A percentile compares a stretch with the other conserved stretches of the same genome.
phyloP scores from a whole-genome alignment of 1,140 invertebrate species.

The Pseudomyrmex concolor region DNA sequence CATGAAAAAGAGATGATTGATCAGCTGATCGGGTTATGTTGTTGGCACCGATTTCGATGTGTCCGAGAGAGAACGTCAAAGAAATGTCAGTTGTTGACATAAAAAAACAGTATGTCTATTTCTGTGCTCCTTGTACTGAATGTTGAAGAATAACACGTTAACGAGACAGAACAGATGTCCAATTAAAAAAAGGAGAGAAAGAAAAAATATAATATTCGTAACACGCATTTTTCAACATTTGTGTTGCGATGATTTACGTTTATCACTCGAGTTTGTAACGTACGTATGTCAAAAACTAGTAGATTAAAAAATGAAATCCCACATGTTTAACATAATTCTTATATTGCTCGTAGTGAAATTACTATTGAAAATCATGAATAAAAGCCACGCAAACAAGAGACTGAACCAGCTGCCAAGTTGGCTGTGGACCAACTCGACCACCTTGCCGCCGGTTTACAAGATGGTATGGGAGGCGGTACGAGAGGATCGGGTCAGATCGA shows the following conservation, averaged over 20 bases:
- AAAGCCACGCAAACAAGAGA: constrained; percentile 76
- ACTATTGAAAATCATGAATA: constrained; percentile 73
- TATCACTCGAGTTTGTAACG: constrained; percentile 5
- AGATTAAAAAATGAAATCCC: constrained; percentile 55
- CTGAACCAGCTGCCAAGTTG: constrained; percentile 82
- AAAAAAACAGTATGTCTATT: too few relatives aligned
- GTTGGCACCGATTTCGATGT: too few relatives aligned
- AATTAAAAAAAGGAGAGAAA: too few relatives aligned
- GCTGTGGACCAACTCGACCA: constrained; percentile 84
- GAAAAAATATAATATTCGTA: not conserved
- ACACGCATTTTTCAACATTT: not conserved
- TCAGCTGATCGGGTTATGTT: too few relatives aligned
- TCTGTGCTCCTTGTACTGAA: too few relatives aligned
- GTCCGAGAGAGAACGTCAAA: too few relatives aligned
- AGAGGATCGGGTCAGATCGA: constrained; percentile 75
- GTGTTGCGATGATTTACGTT: too few relatives aligned
- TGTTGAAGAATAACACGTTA: too few relatives aligned
- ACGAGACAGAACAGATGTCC: too few relatives aligned
- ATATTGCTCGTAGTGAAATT: constrained; percentile 51
- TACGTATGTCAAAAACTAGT: constrained; percentile 63
- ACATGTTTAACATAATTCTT: constrained; percentile 58
- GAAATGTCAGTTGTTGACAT: too few relatives aligned
- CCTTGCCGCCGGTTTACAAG: constrained; percentile 84
- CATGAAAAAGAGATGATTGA: too few relatives aligned
- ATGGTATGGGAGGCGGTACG: constrained; percentile 84